A percentile compares a stretch with the other conserved stretches of the same genome.
phyloP scores from a whole-genome alignment of 2,797 vertebrate genomes.

The Atherinosoma microstoma region DNA sequence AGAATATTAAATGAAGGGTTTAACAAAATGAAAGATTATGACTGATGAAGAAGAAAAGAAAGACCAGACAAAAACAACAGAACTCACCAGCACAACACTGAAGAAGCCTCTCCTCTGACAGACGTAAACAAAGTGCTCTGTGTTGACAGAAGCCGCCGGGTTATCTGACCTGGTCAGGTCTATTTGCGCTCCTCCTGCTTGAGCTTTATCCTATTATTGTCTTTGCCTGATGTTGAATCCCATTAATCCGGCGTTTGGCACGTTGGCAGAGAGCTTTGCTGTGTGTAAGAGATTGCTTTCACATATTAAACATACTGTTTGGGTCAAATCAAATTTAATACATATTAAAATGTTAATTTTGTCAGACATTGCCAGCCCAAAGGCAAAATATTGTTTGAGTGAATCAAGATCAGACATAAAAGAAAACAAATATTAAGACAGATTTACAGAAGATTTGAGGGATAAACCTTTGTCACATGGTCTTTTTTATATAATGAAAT shows the following conservation, averaged over 20 bases:
- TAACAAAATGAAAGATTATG: no score
- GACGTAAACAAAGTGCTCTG: slow-evolving; percentile 44
- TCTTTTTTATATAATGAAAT: neutral
- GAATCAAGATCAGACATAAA: neutral
- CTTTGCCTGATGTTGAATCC: slow-evolving; percentile 64
- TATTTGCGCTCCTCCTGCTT: slow-evolving; percentile 73
- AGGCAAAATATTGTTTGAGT: neutral
- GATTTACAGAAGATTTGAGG: neutral
- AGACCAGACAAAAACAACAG: neutral
- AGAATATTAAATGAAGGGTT: neutral
- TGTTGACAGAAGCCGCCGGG: slow-evolving; percentile 25
- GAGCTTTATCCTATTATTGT: slow-evolving; percentile 81
- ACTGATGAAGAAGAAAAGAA: neutral
- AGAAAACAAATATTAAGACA: neutral
- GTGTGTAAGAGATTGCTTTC: slow-evolving; percentile 36
- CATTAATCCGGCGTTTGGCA: slow-evolving; percentile 75
- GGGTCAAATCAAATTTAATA: neutral
- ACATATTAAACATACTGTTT: slow-evolving; percentile 29
- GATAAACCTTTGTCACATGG: neutral
- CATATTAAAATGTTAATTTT: neutral
- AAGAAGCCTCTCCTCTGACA: slow-evolving; percentile 13
- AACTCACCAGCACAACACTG: slow-evolving; percentile 64
- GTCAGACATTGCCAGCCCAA: neutral
- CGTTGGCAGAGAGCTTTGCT: slow-evolving; percentile 35
- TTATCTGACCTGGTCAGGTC: slow-evolving; percentile 58